Percentiles rank a stretch among this genome's conserved stretches.
These are phyloP conservation scores for Empis stercorea DNA, from an alignment of 2,888 invertebrate species.

Conservation along the genomic window DNA sequence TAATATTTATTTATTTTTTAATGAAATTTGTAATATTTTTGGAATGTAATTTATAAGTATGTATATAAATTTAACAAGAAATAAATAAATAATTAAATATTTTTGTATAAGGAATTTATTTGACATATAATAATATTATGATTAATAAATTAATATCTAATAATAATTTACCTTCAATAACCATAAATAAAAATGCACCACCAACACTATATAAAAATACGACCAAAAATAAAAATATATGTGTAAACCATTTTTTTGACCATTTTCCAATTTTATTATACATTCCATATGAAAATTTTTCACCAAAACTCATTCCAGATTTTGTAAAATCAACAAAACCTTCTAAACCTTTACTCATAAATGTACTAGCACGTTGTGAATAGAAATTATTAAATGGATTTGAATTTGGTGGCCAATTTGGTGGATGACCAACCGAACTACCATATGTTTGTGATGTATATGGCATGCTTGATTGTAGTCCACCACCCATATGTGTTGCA, in stretches of 20 bases:
- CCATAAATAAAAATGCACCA: conserved; percentile 68
- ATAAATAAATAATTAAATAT: too few species aligned
- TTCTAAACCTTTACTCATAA: conserved; percentile 67
- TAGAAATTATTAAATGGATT: conserved; percentile 39
- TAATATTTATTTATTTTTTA: too few species aligned
- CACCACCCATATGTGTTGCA: background rate
- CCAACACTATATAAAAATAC: conserved; percentile 65
- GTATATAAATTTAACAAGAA: too few species aligned
- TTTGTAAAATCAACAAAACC: conserved; percentile 70
- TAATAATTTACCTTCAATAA: conserved; percentile 54
- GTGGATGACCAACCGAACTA: conserved; percentile 16
- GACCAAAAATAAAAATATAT: conserved; percentile 68
- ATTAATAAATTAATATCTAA: too few species aligned
- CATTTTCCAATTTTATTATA: conserved; percentile 63
- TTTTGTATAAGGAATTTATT: too few species aligned
- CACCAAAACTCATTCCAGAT: conserved; percentile 69
- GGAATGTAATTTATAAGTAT: too few species aligned
- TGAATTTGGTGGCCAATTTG: conserved; percentile 30
- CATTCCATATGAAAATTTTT: conserved; percentile 67
- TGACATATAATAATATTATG: too few species aligned
- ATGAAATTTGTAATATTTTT: too few species aligned
- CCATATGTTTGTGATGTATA: conserved; percentile 2
- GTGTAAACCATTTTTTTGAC: conserved; percentile 80
- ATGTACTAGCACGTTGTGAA: conserved; percentile 51
- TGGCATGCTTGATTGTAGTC: background rate